Conservation (phyloP, 2,888 invertebrate genomes). For the Panopea generosa region DNA sequence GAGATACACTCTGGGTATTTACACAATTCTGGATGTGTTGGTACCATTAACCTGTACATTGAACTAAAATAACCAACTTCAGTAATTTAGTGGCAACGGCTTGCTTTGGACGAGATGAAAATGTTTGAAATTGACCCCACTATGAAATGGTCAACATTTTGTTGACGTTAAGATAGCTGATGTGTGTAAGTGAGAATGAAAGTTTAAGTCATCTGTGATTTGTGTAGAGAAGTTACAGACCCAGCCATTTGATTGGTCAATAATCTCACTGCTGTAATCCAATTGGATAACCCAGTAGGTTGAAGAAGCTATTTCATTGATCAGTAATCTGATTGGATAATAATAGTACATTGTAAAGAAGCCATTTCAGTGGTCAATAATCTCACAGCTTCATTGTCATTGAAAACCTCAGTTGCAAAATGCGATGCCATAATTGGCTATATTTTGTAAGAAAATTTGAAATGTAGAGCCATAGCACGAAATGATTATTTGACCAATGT, state of each 20-base stretch:
- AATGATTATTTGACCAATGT: no score
- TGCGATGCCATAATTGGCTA: no score
- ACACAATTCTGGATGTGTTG: background rate
- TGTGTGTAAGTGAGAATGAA: slow-evolving; percentile 23
- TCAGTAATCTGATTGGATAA: background rate
- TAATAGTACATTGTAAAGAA: background rate
- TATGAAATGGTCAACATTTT: slow-evolving; percentile 22
- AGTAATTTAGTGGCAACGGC: no score
- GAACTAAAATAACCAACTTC: background rate
- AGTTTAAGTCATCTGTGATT: slow-evolving; percentile 48
- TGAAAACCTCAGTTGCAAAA: no score
- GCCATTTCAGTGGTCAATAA: background rate
- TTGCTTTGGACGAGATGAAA: no score
- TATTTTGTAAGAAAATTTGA: no score
- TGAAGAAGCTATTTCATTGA: background rate
- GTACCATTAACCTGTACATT: background rate
- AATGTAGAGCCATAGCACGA: no score
- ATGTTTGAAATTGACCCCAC: background rate
- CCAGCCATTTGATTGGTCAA: slow-evolving; percentile 51
- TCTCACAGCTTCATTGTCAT: no score
- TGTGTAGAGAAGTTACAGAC: slow-evolving; percentile 9
- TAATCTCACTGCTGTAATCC: background rate
- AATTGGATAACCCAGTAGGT: background rate
- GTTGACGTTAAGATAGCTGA: background rate
- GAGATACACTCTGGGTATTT: background rate